phyloP scores from a whole-genome alignment of 1,140 invertebrate species.

The Leptinotarsa defecta region DNA sequence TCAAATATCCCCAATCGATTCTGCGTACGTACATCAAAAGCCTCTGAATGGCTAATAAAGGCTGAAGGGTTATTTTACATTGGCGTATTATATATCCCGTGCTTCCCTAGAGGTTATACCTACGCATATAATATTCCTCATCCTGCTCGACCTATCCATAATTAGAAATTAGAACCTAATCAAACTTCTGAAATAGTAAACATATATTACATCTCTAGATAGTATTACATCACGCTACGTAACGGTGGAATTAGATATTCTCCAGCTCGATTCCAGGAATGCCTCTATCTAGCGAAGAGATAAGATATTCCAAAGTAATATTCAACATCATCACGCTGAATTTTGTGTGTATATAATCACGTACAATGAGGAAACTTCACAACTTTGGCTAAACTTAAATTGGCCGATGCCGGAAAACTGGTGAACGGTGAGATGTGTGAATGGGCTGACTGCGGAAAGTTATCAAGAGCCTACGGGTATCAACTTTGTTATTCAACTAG shows the following conservation, averaged over 20 bases:
- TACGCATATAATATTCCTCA: background rate
- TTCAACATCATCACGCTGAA: conserved; percentile 15
- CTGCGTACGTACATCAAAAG: too few species aligned
- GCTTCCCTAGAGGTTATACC: background rate
- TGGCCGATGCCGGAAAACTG: conserved; percentile 10
- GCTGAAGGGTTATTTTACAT: background rate
- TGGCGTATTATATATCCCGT: background rate
- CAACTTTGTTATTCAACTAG: too few species aligned
- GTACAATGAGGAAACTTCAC: conserved; percentile 15
- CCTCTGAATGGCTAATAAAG: too few species aligned
- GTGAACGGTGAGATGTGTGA: background rate
- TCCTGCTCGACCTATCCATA: background rate
- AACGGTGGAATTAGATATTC: background rate
- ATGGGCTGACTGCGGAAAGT: too few species aligned
- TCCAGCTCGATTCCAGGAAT: background rate
- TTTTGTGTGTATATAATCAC: conserved; percentile 19
- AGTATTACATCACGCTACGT: background rate
- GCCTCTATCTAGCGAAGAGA: background rate
- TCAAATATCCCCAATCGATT: too few species aligned
- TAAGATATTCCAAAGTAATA: conserved; percentile 16
- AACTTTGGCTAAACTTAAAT: conserved; percentile 15
- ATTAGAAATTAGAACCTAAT: conserved; percentile 4
- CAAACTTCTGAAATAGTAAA: conserved; percentile 1
- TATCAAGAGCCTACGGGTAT: too few species aligned
- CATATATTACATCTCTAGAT: background rate